phyloP scores from a whole-genome alignment of 2,797 vertebrate species.

The Babyrousa celebensis region DNA sequence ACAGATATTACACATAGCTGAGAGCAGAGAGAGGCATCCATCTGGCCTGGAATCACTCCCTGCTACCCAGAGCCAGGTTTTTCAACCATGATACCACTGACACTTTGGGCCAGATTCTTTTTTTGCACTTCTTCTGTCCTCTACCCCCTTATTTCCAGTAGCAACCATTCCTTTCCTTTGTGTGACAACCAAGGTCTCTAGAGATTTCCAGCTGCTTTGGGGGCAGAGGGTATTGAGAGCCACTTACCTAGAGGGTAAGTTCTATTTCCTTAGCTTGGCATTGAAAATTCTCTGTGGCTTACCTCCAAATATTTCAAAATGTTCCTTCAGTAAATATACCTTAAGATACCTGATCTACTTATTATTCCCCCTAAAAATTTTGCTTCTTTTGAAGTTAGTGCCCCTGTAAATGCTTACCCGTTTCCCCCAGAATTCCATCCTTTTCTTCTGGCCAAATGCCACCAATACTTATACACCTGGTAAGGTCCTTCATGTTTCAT shows the following conservation, averaged over 20 bases:
- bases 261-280: neutral
- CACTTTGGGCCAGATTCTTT: neutral
- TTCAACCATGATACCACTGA: neutral
- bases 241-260: neutral
- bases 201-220: neutral
- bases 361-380: neutral
- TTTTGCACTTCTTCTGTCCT: neutral
- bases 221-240: neutral
- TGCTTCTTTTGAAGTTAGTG: neutral
- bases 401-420: neutral
- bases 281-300: neutral
- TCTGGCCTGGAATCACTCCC: neutral
- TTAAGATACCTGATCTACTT: neutral
- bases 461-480: neutral
- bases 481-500: neutral
- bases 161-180: neutral
- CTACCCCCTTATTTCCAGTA: neutral
- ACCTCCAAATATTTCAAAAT: neutral
- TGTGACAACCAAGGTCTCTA: conserved; percentile 3
- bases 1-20: accelerated
- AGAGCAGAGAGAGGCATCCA: conserved; percentile 5
- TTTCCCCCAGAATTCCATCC: neutral
- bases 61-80: neutral
- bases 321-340: neutral
- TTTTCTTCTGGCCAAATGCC: neutral